Conservation (phyloP, 2,888 invertebrate species). For the Sepioteuthis lessoniana region DNA sequence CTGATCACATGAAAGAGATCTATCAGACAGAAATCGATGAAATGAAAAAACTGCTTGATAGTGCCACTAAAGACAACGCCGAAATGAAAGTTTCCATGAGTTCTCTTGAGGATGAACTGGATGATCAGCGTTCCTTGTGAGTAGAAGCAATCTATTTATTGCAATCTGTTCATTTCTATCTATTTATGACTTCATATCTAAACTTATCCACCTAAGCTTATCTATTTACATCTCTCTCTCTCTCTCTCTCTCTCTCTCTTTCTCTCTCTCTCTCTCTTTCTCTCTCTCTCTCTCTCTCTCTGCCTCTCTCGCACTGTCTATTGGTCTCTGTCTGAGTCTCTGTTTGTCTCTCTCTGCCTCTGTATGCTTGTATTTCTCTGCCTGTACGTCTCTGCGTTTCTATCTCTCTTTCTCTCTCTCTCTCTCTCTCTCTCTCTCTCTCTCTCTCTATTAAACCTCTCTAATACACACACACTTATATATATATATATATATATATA, state of each 20-base stretch:
- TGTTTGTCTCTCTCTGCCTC: neutral
- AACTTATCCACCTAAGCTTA: too few relatives aligned
- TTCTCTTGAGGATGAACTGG: slow-evolving; percentile 75
- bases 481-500: neutral
- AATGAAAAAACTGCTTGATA: slow-evolving; percentile 55
- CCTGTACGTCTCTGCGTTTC: too few relatives aligned
- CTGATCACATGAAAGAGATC: slow-evolving; percentile 64
- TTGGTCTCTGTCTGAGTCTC: too few relatives aligned
- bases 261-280: too few relatives aligned
- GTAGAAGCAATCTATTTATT: slow-evolving; percentile 48
- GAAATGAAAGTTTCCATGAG: slow-evolving; percentile 75
- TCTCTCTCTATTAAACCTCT: too few relatives aligned
- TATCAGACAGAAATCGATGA: slow-evolving; percentile 57
- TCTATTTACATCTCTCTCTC: too few relatives aligned
- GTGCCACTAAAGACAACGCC: slow-evolving; percentile 70
- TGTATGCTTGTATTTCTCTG: too few relatives aligned
- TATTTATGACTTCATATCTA: too few relatives aligned
- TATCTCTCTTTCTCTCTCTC: neutral
- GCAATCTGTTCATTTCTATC: too few relatives aligned
- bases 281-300: too few relatives aligned
- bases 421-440: neutral
- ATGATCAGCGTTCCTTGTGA: slow-evolving; percentile 62
- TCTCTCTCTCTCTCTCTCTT: too few relatives aligned
- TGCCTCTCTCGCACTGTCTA: too few relatives aligned
- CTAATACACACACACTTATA: neutral